phyloP scores from a whole-genome alignment of 2,113 vertebrate genomes.

The Trinectes maculatus region DNA sequence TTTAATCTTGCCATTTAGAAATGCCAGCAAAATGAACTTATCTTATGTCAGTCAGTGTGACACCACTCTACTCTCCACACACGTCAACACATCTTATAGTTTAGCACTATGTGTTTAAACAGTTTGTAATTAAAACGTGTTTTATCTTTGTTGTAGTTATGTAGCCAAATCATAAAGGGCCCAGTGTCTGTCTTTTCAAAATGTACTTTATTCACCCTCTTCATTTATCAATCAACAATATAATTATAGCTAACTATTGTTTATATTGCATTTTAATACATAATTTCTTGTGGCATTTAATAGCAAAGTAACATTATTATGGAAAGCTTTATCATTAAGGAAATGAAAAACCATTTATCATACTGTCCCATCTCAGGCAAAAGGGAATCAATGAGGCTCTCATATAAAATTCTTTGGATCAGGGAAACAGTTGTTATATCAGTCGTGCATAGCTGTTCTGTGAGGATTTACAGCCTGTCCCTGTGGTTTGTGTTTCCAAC shows the following conservation, averaged over 20 bases:
- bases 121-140: not conserved
- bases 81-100: not conserved
- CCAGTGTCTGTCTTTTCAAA: not conserved
- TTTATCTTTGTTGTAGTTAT: not conserved
- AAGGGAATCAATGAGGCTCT: not conserved
- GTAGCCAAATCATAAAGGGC: not conserved
- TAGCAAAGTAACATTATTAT: too few species aligned
- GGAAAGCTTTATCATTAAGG: too few species aligned
- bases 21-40: slow-evolving; percentile 30
- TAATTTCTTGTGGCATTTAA: too few species aligned
- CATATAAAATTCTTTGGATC: not conserved
- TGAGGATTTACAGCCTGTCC: not conserved
- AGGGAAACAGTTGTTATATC: not conserved
- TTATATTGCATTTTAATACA: not conserved
- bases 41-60: not conserved
- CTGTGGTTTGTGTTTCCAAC: slow-evolving; percentile 21
- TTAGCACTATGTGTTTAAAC: not conserved
- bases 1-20: not conserved
- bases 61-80: not conserved
- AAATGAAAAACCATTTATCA: not conserved
- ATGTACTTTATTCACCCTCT: too few species aligned
- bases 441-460: slow-evolving; percentile 3
- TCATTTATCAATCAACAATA: too few species aligned
- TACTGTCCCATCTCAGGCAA: not conserved
- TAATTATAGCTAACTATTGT: not conserved